Evolutionary conservation across 2,797 vertebrate species (phyloP).

Genomic region (Eupleurogrammus muticus): DNA sequence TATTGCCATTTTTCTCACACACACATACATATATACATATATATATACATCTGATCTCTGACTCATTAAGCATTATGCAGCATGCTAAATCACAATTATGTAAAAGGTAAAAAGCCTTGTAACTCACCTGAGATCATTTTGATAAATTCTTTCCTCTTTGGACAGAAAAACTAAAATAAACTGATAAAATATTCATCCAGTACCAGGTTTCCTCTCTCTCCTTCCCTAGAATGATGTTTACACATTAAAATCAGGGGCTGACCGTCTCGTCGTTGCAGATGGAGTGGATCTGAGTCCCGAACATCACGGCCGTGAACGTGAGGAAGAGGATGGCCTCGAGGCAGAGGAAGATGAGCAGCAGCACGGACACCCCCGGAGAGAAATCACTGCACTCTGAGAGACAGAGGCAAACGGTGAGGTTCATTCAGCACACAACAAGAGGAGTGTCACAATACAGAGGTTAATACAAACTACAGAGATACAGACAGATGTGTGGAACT

Average conservation of each 20-base stretch:
- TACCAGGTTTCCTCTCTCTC: not conserved
- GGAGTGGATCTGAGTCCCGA: conserved; percentile 98
- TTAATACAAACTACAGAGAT: no score
- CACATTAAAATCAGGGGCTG: no score
- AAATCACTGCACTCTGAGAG: conserved; percentile 94
- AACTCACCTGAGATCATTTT: conserved; percentile 1
- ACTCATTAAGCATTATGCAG: no score
- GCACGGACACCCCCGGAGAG: conserved; percentile 96
- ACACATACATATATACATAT: no score
- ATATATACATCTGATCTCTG: not conserved
- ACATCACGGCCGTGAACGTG: conserved; percentile 99
- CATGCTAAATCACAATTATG: not conserved
- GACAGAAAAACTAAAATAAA: not conserved
- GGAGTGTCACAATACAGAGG: not conserved
- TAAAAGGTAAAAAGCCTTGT: not conserved
- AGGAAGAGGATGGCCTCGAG: conserved; percentile 98
- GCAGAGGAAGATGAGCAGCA: conserved; percentile 97
- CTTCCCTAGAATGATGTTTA: no score
- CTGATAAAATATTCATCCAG: not conserved
- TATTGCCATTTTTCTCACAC: no score
- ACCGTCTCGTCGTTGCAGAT: conserved; percentile 99
- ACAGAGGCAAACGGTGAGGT: not conserved
- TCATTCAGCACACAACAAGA: not conserved
- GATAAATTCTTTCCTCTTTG: not conserved
- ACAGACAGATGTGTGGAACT: no score